Evolutionary conservation across 2,888 invertebrate genomes (phyloP), one percentile per base, ranked within the genome.

Genomic region (Dinocampus coccinellae): DNA sequence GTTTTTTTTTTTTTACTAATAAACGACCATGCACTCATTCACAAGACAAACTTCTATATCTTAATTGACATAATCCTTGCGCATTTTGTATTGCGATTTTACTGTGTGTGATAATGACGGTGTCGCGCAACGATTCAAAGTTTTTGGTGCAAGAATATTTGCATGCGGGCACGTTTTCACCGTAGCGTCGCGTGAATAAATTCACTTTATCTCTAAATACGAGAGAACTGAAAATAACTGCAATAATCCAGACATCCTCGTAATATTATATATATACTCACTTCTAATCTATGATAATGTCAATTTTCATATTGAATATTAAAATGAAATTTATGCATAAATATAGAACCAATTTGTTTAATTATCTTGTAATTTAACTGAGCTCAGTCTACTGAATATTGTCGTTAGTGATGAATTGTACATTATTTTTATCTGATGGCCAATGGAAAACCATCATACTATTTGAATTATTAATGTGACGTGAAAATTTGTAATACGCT

Each of bases 21-120:
- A 39, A 61, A 75, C 72, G 68, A 73, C 73, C 75, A 64, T 47
- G 64, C 68, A 65, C 66, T 36, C 42, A 64, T 24, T 66, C 42
- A 34, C 72, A 66, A 72, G 73, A 70, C 74, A 77, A 77, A 77
- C 72, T 77, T 75, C 29, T 13, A 42, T 16, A 47, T 16, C 47
- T 16, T 13, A 16, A 47, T 36, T n/a, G 55, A 66, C 66, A 71
- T 71, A 71, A 67, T 72, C 67, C 63, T 63, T 55, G 72, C 47
- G 62, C 71, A 77, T 74, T 74, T 75, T 76, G 77, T 76, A 75
- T 77, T 67, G 75, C 72, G 66, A 72, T 76, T 74, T 63, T 55
- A 47, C 29, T 20, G 39, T 10, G 13, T 34, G 42, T n/a, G 13
- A n/a, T 6, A 39, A 7, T 16, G 47, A 16, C 16, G 47, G 47